These are phyloP conservation scores for Diarsia mendica DNA, from an alignment of 2,888 invertebrate species.

Conservation along the genomic window DNA sequence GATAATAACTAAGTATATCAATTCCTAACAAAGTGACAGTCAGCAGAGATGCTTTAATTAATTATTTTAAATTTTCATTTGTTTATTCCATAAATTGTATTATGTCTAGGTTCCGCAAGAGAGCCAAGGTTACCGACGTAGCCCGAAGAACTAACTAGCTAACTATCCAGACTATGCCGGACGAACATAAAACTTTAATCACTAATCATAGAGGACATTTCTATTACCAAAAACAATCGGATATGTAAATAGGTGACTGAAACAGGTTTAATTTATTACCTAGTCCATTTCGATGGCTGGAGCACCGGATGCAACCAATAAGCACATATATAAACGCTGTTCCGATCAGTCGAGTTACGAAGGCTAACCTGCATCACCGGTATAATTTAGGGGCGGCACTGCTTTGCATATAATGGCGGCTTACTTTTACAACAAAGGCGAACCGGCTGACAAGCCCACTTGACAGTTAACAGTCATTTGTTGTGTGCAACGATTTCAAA, in stretches of 20 bases:
- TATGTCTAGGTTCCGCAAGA: no score
- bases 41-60: no score
- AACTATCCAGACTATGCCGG: background rate
- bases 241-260: conserved; percentile 29
- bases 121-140: no score
- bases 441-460: conserved; percentile 46
- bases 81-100: no score
- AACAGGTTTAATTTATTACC: conserved; percentile 36
- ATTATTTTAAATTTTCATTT: no score
- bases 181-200: conserved; percentile 11
- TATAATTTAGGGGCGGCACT: conserved; percentile 56
- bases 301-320: conserved; percentile 32
- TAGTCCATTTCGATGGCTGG: conserved; percentile 23
- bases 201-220: background rate
- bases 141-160: no score
- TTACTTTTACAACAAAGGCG: conserved; percentile 55
- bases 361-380: conserved; percentile 39
- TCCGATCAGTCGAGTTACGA: conserved; percentile 19
- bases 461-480: conserved; percentile 24
- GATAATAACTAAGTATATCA: background rate
- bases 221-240: conserved; percentile 26
- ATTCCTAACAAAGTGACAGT: background rate
- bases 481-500: background rate
- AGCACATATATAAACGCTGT: background rate
- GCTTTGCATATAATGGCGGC: conserved; percentile 64